These are phyloP conservation scores for Gnathonemus longibarbis DNA, from an alignment of 2,113 vertebrate species.

Conservation along the genomic window DNA sequence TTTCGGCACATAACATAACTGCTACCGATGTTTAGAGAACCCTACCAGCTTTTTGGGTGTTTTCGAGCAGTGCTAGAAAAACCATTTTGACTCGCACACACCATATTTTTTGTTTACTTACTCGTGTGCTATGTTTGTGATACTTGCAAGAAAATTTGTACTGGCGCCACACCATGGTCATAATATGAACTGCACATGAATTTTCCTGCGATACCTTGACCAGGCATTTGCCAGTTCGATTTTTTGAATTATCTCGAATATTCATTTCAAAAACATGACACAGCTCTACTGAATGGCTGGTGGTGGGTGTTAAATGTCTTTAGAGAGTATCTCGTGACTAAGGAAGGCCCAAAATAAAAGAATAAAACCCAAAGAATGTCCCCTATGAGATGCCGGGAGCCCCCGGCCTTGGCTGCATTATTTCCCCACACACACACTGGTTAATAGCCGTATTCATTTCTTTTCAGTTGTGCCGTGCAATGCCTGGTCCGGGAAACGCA, in stretches of 20 bases:
- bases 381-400: neutral
- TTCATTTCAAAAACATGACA: neutral
- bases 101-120: neutral
- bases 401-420: neutral
- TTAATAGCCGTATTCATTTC: slow-evolving; percentile 20
- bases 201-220: neutral
- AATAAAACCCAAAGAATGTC: slow-evolving; percentile 19
- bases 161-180: neutral
- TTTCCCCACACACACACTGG: slow-evolving; percentile 8
- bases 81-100: neutral
- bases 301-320: neutral
- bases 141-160: neutral
- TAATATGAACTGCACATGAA: neutral
- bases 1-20: neutral
- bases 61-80: neutral
- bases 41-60: neutral
- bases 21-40: neutral
- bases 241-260: neutral
- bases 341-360: neutral
- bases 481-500: neutral
- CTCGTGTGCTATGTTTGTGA: neutral
- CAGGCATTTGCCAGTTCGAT: neutral
- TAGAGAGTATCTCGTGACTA: neutral
- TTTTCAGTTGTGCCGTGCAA: neutral
- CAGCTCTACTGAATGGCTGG: neutral